A percentile compares a stretch with the other conserved stretches of the same genome.
Evolutionary conservation across 2,797 vertebrate genomes (phyloP).

Genomic region (Parotocinclus haroldoi): DNA sequence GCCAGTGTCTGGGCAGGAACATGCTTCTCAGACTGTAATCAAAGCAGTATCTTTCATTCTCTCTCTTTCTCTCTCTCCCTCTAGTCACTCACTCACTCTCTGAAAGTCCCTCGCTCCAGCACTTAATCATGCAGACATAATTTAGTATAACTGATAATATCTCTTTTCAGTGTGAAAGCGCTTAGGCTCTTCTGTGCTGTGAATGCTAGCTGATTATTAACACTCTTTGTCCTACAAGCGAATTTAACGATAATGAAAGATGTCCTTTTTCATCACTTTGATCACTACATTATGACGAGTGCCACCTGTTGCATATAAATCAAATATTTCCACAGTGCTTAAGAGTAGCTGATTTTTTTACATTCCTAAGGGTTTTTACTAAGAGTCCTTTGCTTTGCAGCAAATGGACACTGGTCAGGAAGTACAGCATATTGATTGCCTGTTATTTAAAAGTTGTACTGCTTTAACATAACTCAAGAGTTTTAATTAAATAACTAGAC

Average conservation of each 20-base stretch:
- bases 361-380: constrained; percentile 37
- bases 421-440: too few species aligned
- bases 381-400: constrained; percentile 17
- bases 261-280: background rate
- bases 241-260: background rate
- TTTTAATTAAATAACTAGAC: too few species aligned
- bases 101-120: constrained; percentile 6
- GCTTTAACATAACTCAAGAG: too few species aligned
- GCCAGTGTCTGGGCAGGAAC: constrained; percentile 53
- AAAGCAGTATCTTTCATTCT: constrained; percentile 55
- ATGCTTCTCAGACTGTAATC: constrained; percentile 56
- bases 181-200: constrained; percentile 1
- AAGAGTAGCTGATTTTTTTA: constrained; percentile 37
- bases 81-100: constrained; percentile 23
- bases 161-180: background rate
- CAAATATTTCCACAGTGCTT: constrained; percentile 41
- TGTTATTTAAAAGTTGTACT: too few species aligned
- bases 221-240: background rate
- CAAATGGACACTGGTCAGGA: constrained; percentile 10
- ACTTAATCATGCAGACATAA: background rate
- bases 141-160: constrained; percentile 1
- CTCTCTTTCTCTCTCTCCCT: constrained; percentile 29
- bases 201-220: background rate
- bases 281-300: constrained; percentile 16
- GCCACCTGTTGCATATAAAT: constrained; percentile 47